These are phyloP conservation scores for Cardinalis cardinalis DNA, from an alignment of 2,113 vertebrate genomes.

Conservation along the genomic window DNA sequence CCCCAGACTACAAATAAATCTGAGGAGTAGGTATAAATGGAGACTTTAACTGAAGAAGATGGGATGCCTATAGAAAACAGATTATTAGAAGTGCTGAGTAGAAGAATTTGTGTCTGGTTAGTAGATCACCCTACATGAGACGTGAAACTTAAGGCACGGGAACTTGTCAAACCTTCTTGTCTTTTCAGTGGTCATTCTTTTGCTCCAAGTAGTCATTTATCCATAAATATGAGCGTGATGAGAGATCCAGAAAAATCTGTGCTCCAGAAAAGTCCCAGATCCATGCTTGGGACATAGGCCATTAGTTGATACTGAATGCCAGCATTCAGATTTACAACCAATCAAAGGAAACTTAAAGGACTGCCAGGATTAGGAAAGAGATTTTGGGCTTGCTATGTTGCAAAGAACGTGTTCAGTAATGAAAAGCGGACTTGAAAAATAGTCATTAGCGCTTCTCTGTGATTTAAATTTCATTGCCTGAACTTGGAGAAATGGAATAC, in stretches of 20 bases:
- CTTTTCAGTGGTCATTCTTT: neutral
- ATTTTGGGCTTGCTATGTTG: neutral
- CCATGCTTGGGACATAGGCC: neutral
- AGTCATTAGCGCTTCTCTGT: conserved; percentile 41
- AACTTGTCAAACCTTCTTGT: neutral
- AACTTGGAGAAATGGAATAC: conserved; percentile 5
- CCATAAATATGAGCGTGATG: neutral
- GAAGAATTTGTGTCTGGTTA: neutral
- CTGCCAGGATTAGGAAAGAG: neutral
- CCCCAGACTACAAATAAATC: neutral
- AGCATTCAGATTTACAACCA: rapidly evolving
- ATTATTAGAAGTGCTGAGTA: neutral
- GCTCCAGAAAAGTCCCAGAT: neutral
- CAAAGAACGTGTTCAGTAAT: neutral
- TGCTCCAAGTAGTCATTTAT: neutral
- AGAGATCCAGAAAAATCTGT: neutral
- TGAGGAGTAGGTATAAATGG: neutral
- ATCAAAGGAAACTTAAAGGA: neutral
- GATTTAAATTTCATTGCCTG: conserved; percentile 51
- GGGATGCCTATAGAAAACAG: neutral
- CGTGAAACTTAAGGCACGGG: rapidly evolving
- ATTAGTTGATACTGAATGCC: neutral
- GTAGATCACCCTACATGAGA: neutral
- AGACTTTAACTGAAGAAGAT: neutral
- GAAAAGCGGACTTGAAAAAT: conserved; percentile 45